Evolutionary conservation across 2,888 invertebrate genomes (phyloP), one percentile per base, ranked within the genome.

Genomic region (Synergus itoensis): DNA sequence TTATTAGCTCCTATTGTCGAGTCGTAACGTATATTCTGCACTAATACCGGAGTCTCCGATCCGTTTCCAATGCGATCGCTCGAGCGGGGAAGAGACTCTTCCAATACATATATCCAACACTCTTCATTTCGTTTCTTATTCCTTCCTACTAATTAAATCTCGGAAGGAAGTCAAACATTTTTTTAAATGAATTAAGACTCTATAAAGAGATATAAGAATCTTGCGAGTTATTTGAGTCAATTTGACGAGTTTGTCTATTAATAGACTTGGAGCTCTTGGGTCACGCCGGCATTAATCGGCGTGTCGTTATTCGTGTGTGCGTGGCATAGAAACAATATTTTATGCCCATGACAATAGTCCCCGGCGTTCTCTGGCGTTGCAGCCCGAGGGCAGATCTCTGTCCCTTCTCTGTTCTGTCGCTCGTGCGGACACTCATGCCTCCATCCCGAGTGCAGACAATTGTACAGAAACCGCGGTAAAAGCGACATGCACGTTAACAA

Each of bases 301-400:
- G 87, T 87, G 88, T 88, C 86, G 88, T 89, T 88, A 88, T 87
- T 87, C 86, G 88, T 86, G 86, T 87, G 88, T 88, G 89, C 87
- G 86, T 84, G 84, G 88, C 88, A 88, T 89, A 86, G 88, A 88
- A 89, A 89, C 87, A 85, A 89, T 89, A 88, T 89, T 89, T 89
- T 86, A 89, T 85, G 82, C 84, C 76, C 81, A 85, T 83, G 86
- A 89, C 88, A 89, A 89, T 89, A 86, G 85, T 84, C 81, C 84
- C 28, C 28, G 28, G 84, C 83, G 81, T 80, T 81, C 75, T 78
- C 77, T 80, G 87, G 86, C 85, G 86, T 85, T 81, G 78, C 80
- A 73, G 78, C 85, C 86, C 77, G 78, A 69, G 76, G 83, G 79
- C 81, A 81, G 79, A 83, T 83, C 78, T 81, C 81, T 77, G 12